phyloP scores from a whole-genome alignment of 2,888 invertebrate genomes.

The Disparrhopalites patrizii region DNA sequence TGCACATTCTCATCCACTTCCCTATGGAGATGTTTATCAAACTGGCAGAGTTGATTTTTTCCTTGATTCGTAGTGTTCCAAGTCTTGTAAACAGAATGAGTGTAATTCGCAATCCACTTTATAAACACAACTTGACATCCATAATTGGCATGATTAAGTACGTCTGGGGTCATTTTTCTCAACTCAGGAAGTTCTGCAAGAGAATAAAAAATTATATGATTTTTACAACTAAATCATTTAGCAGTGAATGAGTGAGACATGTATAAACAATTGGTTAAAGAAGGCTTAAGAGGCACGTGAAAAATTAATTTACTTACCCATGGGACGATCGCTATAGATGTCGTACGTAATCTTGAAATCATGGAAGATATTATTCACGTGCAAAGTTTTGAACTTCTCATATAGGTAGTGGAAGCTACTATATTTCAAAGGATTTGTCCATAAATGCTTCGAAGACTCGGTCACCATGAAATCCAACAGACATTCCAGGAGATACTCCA shows the following conservation, averaged over 20 bases:
- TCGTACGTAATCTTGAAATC: slow-evolving; percentile 61
- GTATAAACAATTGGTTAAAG: no score
- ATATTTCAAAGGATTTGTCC: slow-evolving; percentile 46
- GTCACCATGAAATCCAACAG: slow-evolving; percentile 86
- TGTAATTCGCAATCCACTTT: slow-evolving; percentile 82
- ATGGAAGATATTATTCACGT: slow-evolving; percentile 85
- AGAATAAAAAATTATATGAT: slow-evolving; percentile 20
- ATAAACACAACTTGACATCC: slow-evolving; percentile 76
- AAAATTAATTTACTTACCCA: slow-evolving; percentile 60
- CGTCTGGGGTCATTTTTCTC: slow-evolving; percentile 44
- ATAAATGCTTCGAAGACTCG: slow-evolving; percentile 56
- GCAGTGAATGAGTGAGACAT: no score
- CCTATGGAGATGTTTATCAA: slow-evolving; percentile 14
- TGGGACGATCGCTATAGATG: slow-evolving; percentile 69
- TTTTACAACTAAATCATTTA: background rate
- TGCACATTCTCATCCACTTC: slow-evolving; percentile 47
- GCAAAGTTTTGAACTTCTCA: slow-evolving; percentile 84
- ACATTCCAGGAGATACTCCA: slow-evolving; percentile 80
- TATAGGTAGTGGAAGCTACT: slow-evolving; percentile 78
- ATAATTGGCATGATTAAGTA: slow-evolving; percentile 43
- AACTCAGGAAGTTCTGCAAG: slow-evolving; percentile 65
- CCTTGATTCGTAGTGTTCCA: slow-evolving; percentile 11
- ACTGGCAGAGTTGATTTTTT: background rate
- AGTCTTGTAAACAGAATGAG: slow-evolving; percentile 59
- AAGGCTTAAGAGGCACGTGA: no score